Evolutionary conservation across 2,888 invertebrate genomes (phyloP).

Genomic region (Drosophila neonasuta): DNA sequence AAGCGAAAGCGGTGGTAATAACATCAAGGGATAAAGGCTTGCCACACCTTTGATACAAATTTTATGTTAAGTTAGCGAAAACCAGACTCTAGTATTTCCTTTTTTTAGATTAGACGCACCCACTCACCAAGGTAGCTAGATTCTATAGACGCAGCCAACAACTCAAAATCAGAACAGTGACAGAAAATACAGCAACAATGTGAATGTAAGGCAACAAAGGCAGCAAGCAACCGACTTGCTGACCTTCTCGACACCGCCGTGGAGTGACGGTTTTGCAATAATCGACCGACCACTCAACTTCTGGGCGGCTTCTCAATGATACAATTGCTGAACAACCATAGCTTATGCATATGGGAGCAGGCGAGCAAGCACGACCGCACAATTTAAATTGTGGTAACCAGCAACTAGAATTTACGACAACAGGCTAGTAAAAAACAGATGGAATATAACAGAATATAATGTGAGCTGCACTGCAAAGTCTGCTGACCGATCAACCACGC

Average conservation of each 20-base stretch:
- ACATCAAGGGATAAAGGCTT: background rate
- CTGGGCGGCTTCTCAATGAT: constrained; percentile 53
- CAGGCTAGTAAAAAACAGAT: constrained; percentile 39
- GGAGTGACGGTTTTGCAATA: constrained; percentile 68
- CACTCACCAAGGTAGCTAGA: constrained; percentile 36
- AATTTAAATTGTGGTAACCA: constrained; percentile 61
- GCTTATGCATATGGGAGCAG: constrained; percentile 45
- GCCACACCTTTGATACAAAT: constrained; percentile 11
- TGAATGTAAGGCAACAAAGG: constrained; percentile 60
- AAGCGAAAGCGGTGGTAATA: background rate
- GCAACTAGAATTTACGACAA: constrained; percentile 61
- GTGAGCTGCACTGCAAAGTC: constrained; percentile 34
- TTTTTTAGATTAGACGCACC: constrained; percentile 42
- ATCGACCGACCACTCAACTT: constrained; percentile 36
- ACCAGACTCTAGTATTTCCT: constrained; percentile 22
- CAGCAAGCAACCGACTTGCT: constrained; percentile 56
- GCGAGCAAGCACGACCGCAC: constrained; percentile 43
- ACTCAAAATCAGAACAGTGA: constrained; percentile 57
- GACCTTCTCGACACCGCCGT: constrained; percentile 65
- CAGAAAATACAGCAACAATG: constrained; percentile 48
- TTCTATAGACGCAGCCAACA: constrained; percentile 27
- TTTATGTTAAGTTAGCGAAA: constrained; percentile 6
- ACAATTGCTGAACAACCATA: constrained; percentile 44
- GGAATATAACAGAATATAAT: constrained; percentile 14
- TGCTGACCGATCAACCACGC: constrained; percentile 35